phyloP scores from a whole-genome alignment of 2,888 invertebrate species.

The Heliconius sara region DNA sequence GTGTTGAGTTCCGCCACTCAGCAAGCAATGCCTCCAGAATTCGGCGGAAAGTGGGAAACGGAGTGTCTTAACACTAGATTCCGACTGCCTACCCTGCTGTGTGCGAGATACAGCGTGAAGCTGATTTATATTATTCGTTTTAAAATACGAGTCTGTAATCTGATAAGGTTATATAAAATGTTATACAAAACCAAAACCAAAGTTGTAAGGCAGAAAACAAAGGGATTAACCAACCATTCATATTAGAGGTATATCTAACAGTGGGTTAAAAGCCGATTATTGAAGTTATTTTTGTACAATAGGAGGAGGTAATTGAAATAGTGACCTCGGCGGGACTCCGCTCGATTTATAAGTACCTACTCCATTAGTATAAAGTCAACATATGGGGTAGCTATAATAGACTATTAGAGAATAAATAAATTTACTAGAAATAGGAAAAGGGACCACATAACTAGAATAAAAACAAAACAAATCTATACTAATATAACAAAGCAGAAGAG shows the following conservation, averaged over 20 bases:
- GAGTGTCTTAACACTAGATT: too few species aligned
- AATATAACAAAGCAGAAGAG: too few species aligned
- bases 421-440: background rate
- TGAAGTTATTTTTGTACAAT: constrained; percentile 44
- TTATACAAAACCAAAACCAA: background rate
- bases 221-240: background rate
- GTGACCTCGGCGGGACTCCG: constrained; percentile 38
- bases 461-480: background rate
- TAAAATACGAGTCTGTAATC: background rate
- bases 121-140: background rate
- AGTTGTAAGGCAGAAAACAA: constrained; percentile 21
- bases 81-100: too few species aligned
- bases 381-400: too few species aligned
- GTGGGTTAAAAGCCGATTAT: constrained; percentile 42
- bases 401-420: background rate
- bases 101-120: too few species aligned
- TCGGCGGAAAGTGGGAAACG: too few species aligned
- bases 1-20: too few species aligned
- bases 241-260: constrained; percentile 20
- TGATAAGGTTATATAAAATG: background rate
- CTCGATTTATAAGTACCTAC: constrained; percentile 30
- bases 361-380: constrained; percentile 19
- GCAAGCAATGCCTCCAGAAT: too few species aligned
- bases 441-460: background rate
- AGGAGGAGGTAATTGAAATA: constrained; percentile 38